Conservation (phyloP, 2,113 vertebrate species). For the Terrapene triunguis region DNA sequence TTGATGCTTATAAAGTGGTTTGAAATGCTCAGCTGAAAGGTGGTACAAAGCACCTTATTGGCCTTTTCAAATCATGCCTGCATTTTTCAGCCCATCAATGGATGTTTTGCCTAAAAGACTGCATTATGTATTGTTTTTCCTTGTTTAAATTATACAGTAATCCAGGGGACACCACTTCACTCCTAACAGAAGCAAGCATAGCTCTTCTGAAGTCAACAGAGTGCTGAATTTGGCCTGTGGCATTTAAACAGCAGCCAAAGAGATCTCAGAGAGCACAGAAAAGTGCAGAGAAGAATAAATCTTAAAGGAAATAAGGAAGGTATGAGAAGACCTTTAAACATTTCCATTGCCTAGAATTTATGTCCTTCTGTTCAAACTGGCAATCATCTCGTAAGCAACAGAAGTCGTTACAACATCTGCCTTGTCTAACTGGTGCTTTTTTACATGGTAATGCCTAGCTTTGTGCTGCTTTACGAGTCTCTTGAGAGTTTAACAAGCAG, state of each 20-base stretch:
- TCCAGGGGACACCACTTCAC: neutral
- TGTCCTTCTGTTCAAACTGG: neutral
- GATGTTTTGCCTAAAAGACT: neutral
- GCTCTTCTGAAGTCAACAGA: neutral
- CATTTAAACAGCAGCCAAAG: neutral
- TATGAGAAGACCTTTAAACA: neutral
- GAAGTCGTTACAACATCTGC: neutral
- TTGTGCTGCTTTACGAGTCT: neutral
- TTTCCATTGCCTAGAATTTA: neutral
- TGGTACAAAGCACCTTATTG: neutral
- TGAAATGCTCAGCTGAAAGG: neutral
- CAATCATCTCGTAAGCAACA: neutral
- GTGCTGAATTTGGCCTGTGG: neutral
- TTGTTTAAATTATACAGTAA: neutral
- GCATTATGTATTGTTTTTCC: neutral
- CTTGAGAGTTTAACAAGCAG: neutral
- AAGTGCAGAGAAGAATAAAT: neutral
- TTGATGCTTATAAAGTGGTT: neutral
- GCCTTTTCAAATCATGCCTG: neutral
- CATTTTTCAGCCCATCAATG: neutral
- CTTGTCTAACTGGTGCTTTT: neutral
- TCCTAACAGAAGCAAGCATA: neutral
- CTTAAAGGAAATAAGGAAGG: neutral
- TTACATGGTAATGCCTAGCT: neutral
- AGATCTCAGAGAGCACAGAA: neutral